Percentiles rank a stretch among this genome's conserved stretches.
Conservation (phyloP, 2,797 vertebrate species). For the Mionectes olivaceus region DNA sequence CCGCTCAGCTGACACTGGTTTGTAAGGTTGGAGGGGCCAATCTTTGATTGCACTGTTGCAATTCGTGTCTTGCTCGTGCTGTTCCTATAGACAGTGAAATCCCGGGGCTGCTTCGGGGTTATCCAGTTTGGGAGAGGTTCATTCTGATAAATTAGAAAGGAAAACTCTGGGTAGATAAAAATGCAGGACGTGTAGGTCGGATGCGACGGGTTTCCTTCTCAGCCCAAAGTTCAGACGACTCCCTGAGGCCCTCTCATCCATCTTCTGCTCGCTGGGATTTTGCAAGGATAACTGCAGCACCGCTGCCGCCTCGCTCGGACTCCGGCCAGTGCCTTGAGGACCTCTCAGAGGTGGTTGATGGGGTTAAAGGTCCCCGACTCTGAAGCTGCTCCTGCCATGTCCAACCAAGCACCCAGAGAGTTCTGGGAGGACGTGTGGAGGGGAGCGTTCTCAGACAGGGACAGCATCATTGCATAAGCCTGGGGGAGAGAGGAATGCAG, state of each 20-base stretch:
- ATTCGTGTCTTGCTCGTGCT: neutral
- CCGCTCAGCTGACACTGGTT: neutral
- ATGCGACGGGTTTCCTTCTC: constrained; percentile 16
- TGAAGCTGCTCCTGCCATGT: constrained; percentile 91
- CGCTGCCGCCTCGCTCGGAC: constrained; percentile 22
- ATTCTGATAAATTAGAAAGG: constrained; percentile 27
- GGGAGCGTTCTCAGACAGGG: constrained; percentile 95
- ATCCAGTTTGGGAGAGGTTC: constrained; percentile 41
- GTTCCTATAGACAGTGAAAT: neutral
- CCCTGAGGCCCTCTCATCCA: constrained; percentile 54
- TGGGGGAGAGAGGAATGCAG: constrained; percentile 63
- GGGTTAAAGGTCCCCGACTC: constrained; percentile 94
- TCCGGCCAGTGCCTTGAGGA: constrained; percentile 48
- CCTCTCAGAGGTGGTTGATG: constrained; percentile 93
- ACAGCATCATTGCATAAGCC: constrained; percentile 99
- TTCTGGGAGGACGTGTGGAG: constrained; percentile 94
- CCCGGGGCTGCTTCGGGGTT: neutral
- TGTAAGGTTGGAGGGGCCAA: neutral
- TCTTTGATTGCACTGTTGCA: constrained; percentile 11
- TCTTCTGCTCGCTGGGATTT: constrained; percentile 49
- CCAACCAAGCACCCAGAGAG: constrained; percentile 97
- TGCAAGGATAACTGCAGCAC: constrained; percentile 48
- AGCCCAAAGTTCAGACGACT: constrained; percentile 20
- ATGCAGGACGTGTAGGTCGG: neutral
- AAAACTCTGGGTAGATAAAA: neutral